Base-by-base conservation (phyloP, 2,113 vertebrate genomes). In the Salvelinus alpinus region DNA sequence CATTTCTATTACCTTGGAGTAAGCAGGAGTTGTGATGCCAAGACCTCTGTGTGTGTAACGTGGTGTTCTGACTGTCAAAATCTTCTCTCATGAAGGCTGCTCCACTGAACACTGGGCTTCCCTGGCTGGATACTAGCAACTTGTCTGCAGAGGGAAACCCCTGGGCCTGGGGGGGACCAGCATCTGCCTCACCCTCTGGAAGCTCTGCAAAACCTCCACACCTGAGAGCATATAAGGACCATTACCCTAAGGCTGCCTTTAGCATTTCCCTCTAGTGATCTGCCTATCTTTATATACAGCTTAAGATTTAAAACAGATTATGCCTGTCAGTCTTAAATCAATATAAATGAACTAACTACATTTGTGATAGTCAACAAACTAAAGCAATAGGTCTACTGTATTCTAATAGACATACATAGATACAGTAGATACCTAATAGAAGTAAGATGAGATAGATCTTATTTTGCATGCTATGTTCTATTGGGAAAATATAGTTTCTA, bases 71-170 rank as follows among this genome's bases (percentile, higher is more conserved):
- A 22, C 29, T 1, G 1, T 71, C 22, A 2, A 6, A 44, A 8
- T 44, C 6, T 1, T 68, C 44, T 48, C 71, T 81, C 70, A 74
- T 67, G 27, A 75, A 71, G 62, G 34, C n/a, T 6, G 54, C 13
- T 8, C 77, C 77, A 72, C 27, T 47, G 51, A 70, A 74, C 14
- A 85, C 24, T 2, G 88, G 89, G 80, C 93, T 93, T 65, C 86
- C 87, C 78, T 92, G 91, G 65, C 93, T 94, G 65, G 92, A 94
- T 16, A 74, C 1, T 5, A 93, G 69, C 70, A 80, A 3, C 70
- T 93, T 88, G 0, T 13, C 78, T 22, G 3, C 74, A 80, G 16
- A 72, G 13, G 48, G 66, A 24, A 34, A 16, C 5, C 25, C 18
- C 48, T 12, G 48, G 48, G 48, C 64, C 34, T 65, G 72, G 11